phyloP scores from a whole-genome alignment of 2,888 invertebrate genomes.

The Ennomos quercinarius region DNA sequence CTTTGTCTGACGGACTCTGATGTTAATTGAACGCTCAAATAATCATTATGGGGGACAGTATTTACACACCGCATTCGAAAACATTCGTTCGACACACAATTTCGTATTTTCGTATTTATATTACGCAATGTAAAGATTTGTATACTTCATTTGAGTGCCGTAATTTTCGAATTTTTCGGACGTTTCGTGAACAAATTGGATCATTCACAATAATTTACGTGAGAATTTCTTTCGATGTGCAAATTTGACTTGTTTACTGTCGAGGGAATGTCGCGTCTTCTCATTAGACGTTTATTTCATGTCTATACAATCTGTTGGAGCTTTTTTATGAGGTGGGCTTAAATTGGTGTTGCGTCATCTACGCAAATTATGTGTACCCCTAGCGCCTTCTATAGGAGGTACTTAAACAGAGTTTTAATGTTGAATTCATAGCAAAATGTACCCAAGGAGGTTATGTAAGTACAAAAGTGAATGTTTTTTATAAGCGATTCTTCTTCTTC shows the following conservation, averaged over 20 bases:
- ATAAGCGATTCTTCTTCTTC: too few species aligned
- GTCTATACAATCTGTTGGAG: constrained; percentile 32
- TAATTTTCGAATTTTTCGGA: constrained; percentile 55
- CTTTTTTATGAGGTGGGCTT: constrained; percentile 31
- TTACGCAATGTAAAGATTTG: constrained; percentile 59
- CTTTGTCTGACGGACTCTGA: constrained; percentile 61
- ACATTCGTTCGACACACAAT: constrained; percentile 62
- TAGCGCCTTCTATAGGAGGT: too few species aligned
- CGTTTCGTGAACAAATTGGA: constrained; percentile 63
- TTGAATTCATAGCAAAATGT: too few species aligned
- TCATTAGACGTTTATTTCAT: constrained; percentile 46
- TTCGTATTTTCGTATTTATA: constrained; percentile 62
- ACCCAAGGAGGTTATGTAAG: too few species aligned
- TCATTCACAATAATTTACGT: constrained; percentile 60
- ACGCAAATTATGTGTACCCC: too few species aligned
- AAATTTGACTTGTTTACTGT: constrained; percentile 63
- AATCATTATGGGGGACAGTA: constrained; percentile 77
- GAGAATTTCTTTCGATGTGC: constrained; percentile 60
- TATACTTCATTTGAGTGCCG: constrained; percentile 57
- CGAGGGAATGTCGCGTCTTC: constrained; percentile 50
- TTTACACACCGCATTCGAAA: constrained; percentile 70
- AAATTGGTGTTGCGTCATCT: too few species aligned
- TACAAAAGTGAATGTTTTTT: too few species aligned
- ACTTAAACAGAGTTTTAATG: too few species aligned
- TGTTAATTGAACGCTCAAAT: constrained; percentile 78